Percentiles rank a stretch among this genome's conserved stretches.
Evolutionary conservation across 2,888 invertebrate genomes (phyloP).

Genomic region (Halictus ligatus): DNA sequence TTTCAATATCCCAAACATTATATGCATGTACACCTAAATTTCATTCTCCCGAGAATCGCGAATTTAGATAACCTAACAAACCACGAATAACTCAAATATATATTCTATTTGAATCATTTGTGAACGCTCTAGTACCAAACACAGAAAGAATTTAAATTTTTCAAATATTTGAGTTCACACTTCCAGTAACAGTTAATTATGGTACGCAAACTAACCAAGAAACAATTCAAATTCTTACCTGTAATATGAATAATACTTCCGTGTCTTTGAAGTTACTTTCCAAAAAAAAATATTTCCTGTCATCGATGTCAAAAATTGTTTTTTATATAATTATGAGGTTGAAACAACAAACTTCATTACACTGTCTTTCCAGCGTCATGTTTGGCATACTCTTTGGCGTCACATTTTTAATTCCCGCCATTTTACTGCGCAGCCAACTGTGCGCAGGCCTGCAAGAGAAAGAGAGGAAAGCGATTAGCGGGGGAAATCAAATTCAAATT

Average conservation of each 20-base stretch:
- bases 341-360: constrained; percentile 1
- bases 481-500: background rate
- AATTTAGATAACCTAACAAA: background rate
- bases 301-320: background rate
- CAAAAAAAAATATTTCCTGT: background rate
- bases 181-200: background rate
- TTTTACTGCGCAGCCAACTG: background rate
- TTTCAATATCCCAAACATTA: background rate
- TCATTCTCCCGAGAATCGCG: background rate
- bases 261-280: background rate
- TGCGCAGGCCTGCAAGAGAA: background rate
- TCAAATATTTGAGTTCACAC: background rate
- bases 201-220: background rate
- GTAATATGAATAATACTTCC: background rate
- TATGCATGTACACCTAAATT: background rate
- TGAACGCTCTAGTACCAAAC: background rate
- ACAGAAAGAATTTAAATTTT: background rate
- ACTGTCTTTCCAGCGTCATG: background rate
- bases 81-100: background rate
- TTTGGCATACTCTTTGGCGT: background rate
- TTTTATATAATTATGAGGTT: background rate
- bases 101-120: background rate
- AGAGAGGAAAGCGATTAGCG: background rate
- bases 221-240: background rate
- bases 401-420: background rate